phyloP scores from a whole-genome alignment of 1,140 invertebrate genomes.

The Meloidogyne floridensis region DNA sequence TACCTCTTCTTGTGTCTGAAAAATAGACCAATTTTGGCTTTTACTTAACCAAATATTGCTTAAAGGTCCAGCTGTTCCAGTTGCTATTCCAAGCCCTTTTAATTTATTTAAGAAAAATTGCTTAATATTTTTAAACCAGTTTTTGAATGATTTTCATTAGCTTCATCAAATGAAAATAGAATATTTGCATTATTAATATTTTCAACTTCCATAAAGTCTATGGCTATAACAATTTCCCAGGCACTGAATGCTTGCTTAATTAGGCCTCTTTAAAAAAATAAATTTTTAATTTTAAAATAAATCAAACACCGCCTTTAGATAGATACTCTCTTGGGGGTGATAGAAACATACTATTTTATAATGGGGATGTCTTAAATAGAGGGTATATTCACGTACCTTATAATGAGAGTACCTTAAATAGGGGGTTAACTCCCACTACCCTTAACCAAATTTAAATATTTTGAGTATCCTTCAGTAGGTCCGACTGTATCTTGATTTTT shows the following conservation, averaged over 20 bases:
- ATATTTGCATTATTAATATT: conserved; percentile 41
- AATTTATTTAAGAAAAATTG: conserved; percentile 14
- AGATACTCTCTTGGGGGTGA: too few species aligned
- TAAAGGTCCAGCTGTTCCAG: conserved; percentile 18
- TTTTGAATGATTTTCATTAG: conserved; percentile 25
- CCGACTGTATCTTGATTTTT: too few species aligned
- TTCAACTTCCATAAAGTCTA: conserved; percentile 39
- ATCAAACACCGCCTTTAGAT: too few species aligned
- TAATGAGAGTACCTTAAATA: too few species aligned
- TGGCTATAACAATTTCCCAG: conserved; percentile 51
- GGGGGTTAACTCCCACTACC: too few species aligned
- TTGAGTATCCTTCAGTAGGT: too few species aligned
- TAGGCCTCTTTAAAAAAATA: conserved; percentile 40
- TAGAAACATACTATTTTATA: too few species aligned
- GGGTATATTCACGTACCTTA: too few species aligned
- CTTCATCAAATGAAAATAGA: conserved; percentile 36
- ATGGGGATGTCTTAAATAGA: too few species aligned
- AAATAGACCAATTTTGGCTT: conserved; percentile 47
- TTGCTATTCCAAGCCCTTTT: conserved; percentile 38
- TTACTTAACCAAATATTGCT: conserved; percentile 35
- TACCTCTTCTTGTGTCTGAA: conserved; percentile 47
- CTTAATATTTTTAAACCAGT: conserved; percentile 29
- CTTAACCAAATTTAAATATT: too few species aligned
- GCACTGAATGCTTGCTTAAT: conserved; percentile 46
- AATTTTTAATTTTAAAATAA: background rate